Conservation (phyloP, 2,888 invertebrate species). For the Temnothorax rugatulus region DNA sequence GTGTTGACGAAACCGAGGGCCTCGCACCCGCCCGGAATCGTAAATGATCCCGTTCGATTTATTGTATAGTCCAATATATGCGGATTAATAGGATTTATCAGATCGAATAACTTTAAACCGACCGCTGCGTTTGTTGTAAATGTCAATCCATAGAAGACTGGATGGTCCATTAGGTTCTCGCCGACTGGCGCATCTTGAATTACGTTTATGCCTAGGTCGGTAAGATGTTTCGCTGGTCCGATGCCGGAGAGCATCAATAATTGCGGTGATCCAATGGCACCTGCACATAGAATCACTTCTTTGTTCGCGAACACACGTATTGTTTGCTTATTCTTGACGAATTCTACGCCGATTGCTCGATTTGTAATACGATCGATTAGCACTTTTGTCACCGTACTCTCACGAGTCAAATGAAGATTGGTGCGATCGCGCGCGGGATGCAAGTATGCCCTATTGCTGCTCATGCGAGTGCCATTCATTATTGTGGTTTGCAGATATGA, state of each 20-base stretch:
- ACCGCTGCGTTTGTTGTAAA: slow-evolving; percentile 86
- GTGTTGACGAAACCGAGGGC: slow-evolving; percentile 89
- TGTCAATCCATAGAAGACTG: slow-evolving; percentile 88
- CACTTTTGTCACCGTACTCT: slow-evolving; percentile 88
- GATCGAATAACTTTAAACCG: slow-evolving; percentile 62
- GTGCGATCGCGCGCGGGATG: slow-evolving; percentile 88
- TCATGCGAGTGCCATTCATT: slow-evolving; percentile 90
- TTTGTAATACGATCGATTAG: slow-evolving; percentile 88
- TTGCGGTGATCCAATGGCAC: slow-evolving; percentile 17
- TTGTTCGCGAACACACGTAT: slow-evolving; percentile 72
- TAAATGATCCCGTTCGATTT: slow-evolving; percentile 87
- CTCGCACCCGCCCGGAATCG: slow-evolving; percentile 90
- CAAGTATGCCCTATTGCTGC: slow-evolving; percentile 90
- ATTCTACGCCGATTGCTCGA: slow-evolving; percentile 89
- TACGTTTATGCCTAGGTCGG: not conserved
- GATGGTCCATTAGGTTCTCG: slow-evolving; percentile 86
- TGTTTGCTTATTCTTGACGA: slow-evolving; percentile 87
- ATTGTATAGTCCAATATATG: slow-evolving; percentile 87
- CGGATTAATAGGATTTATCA: slow-evolving; percentile 54
- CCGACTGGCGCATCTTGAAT: slow-evolving; percentile 32
- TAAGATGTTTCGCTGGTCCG: slow-evolving; percentile 28
- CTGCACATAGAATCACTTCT: slow-evolving; percentile 38
- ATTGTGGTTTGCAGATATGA: slow-evolving; percentile 89
- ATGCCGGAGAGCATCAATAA: slow-evolving; percentile 51
- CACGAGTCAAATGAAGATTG: slow-evolving; percentile 89